Evolutionary conservation across 2,113 vertebrate species (phyloP).

Genomic region (Cettia cetti): DNA sequence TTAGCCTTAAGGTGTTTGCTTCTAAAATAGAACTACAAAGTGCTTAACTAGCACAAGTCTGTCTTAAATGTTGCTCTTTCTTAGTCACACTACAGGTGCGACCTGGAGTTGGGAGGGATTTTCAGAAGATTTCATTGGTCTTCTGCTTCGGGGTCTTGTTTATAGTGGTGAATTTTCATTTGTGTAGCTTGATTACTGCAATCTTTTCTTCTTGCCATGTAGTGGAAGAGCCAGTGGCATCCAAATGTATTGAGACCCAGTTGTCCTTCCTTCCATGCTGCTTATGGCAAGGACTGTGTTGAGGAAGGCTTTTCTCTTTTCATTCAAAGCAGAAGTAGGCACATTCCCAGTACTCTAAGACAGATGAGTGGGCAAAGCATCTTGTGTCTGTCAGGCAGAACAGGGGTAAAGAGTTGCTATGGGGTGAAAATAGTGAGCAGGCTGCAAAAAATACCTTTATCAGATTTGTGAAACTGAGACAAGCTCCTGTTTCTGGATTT

Average conservation of each 20-base stretch:
- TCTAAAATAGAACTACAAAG: neutral
- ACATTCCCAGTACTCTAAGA: neutral
- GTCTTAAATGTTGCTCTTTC: neutral
- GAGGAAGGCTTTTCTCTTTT: neutral
- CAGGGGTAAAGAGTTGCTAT: neutral
- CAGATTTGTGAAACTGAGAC: neutral
- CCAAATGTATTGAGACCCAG: neutral
- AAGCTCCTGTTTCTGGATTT: neutral
- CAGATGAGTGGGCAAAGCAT: neutral
- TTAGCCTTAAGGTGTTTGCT: neutral
- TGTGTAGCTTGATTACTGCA: neutral
- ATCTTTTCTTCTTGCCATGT: neutral
- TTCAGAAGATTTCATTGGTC: neutral
- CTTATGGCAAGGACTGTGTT: neutral
- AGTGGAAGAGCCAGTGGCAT: neutral
- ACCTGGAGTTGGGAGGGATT: neutral
- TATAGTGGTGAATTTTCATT: neutral
- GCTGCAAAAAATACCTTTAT: neutral
- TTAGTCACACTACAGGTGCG: neutral
- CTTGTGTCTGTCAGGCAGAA: neutral
- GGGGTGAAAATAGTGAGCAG: neutral
- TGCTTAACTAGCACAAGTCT: neutral
- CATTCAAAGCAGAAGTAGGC: neutral
- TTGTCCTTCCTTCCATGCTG: neutral
- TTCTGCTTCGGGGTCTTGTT: neutral